phyloP scores from a whole-genome alignment of 2,113 vertebrate species.

The Thamnophis sirtalis region DNA sequence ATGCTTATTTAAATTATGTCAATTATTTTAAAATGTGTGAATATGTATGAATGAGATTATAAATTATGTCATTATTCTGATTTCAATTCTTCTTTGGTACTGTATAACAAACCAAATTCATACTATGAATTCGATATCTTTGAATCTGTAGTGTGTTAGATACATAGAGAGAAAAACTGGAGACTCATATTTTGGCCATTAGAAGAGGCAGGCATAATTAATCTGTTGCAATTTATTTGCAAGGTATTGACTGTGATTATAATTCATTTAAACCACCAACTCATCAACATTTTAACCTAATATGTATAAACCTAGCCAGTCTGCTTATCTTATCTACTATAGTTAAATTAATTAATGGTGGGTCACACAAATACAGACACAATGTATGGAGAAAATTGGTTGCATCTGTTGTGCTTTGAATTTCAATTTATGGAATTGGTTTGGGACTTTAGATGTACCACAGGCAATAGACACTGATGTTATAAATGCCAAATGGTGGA shows the following conservation, averaged over 20 bases:
- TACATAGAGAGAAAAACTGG: neutral
- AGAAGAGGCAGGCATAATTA: neutral
- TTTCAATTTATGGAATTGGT: slow-evolving; percentile 12
- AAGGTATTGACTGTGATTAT: neutral
- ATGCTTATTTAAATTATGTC: neutral
- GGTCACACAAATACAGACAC: neutral
- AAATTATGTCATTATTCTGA: neutral
- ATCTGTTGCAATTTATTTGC: neutral
- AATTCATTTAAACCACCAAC: neutral
- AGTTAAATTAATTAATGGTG: neutral
- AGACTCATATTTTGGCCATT: neutral
- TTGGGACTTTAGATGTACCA: slow-evolving; percentile 27
- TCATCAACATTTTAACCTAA: neutral
- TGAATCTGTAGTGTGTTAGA: neutral
- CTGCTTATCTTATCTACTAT: neutral
- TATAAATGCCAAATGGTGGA: slow-evolving; percentile 30
- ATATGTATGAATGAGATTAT: neutral
- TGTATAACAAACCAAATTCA: neutral
- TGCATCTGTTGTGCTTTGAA: neutral
- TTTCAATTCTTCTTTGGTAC: neutral
- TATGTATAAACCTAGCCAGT: neutral
- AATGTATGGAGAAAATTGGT: neutral
- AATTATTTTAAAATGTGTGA: neutral
- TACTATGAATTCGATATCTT: neutral
- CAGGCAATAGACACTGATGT: slow-evolving; percentile 32